phyloP scores from a whole-genome alignment of 30 jellyfish, hydroid and myxozoan genomes.

The Hydractinia echinata region DNA sequence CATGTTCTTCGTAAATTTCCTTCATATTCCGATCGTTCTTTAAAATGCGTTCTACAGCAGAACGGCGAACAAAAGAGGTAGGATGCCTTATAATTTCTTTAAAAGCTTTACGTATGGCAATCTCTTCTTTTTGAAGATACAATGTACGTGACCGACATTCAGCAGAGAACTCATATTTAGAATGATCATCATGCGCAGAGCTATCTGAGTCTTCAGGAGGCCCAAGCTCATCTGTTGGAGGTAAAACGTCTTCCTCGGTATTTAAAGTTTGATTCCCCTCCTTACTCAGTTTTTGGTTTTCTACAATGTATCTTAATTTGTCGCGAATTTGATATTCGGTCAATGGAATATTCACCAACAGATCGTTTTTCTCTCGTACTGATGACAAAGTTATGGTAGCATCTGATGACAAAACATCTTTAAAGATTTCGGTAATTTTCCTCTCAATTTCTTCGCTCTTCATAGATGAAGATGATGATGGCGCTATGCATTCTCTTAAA shows the following conservation, averaged over 20 bases:
- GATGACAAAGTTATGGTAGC: constrained; percentile 6
- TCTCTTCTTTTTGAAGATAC: no score
- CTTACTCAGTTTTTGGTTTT: neutral
- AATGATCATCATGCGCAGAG: no score
- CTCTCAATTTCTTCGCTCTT: neutral
- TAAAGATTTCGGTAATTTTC: neutral
- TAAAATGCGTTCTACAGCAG: no score
- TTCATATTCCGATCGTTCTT: no score
- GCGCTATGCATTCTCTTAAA: neutral
- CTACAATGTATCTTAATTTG: constrained; percentile 2
- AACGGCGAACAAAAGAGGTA: no score
- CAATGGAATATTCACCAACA: neutral
- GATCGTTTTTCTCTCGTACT: constrained; percentile 1
- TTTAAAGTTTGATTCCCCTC: neutral
- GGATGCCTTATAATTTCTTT: no score
- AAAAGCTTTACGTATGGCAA: no score
- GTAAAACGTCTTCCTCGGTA: constrained; percentile 3
- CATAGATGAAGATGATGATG: neutral
- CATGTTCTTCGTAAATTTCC: no score
- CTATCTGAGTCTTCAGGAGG: no score
- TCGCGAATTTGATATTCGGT: constrained; percentile 8
- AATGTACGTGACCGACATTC: no score
- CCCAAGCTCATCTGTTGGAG: constrained; percentile 15
- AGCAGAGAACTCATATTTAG: no score
- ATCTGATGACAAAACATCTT: neutral